These are phyloP conservation scores for Lontra canadensis DNA, from an alignment of 2,113 vertebrate genomes.

Conservation along the genomic window DNA sequence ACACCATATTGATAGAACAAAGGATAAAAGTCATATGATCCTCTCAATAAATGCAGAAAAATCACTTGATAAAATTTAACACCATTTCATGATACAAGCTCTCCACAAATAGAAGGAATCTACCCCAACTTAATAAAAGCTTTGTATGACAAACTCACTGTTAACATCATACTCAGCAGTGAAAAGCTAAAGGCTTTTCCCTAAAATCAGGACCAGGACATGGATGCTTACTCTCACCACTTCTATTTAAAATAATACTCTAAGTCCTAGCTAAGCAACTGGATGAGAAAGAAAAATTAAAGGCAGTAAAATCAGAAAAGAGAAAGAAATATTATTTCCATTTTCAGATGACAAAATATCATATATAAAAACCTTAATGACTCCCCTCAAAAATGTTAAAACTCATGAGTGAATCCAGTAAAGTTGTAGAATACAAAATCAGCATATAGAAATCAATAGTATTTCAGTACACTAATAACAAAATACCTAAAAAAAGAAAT, in stretches of 20 bases:
- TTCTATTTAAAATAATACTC: neutral
- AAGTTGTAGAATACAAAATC: neutral
- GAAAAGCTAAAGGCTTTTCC: neutral
- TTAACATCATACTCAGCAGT: neutral
- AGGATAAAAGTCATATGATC: neutral
- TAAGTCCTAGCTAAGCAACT: neutral
- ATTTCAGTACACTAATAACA: neutral
- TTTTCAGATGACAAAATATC: neutral
- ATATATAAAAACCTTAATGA: neutral
- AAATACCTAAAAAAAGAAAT: neutral
- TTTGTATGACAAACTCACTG: neutral
- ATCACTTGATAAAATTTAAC: neutral
- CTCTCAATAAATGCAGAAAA: neutral
- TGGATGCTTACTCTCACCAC: neutral
- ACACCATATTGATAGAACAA: neutral
- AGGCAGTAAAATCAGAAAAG: neutral
- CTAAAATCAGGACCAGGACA: neutral
- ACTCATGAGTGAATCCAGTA: neutral
- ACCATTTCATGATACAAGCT: neutral
- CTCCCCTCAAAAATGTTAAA: neutral
- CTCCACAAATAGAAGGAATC: neutral
- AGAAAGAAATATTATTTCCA: neutral
- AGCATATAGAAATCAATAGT: neutral
- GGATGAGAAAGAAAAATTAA: neutral
- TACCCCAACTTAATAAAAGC: neutral